Evolutionary conservation across 2,113 vertebrate genomes (phyloP).

Genomic region (Phaetusa simplex): DNA sequence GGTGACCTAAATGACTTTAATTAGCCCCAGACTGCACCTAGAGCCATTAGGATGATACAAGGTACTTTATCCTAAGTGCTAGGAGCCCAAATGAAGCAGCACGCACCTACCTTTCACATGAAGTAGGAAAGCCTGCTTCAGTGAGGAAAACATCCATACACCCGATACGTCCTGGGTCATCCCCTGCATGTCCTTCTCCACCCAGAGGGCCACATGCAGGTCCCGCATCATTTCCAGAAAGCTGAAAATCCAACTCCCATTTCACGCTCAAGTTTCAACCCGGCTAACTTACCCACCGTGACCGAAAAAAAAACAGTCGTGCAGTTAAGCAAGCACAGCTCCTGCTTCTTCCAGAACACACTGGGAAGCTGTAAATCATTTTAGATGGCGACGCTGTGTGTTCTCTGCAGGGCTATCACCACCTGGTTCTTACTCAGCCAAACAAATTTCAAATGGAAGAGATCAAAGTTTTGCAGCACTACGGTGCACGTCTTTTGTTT

Average conservation of each 20-base stretch:
- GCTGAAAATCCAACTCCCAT: not conserved
- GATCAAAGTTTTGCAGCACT: not conserved
- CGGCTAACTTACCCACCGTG: fast-evolving
- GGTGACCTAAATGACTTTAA: not conserved
- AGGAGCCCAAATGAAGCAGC: not conserved
- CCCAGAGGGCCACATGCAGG: fast-evolving
- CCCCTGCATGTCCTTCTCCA: not conserved
- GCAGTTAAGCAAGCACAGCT: not conserved
- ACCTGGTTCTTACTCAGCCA: not conserved
- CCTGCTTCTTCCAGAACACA: not conserved
- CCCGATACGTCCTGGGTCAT: fast-evolving
- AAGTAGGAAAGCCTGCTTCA: not conserved
- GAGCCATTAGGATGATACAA: not conserved
- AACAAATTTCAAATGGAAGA: not conserved
- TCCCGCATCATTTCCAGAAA: not conserved
- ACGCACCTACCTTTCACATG: not conserved
- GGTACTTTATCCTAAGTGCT: not conserved
- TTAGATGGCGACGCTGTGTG: not conserved
- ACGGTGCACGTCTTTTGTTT: not conserved
- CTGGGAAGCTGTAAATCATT: not conserved
- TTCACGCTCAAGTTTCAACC: not conserved
- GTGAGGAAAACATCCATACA: not conserved
- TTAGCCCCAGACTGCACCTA: not conserved
- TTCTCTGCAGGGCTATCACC: not conserved
- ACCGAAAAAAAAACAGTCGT: not conserved